Evolutionary conservation across 1,140 invertebrate genomes (phyloP).

Genomic region (Lepidostoma basale): DNA sequence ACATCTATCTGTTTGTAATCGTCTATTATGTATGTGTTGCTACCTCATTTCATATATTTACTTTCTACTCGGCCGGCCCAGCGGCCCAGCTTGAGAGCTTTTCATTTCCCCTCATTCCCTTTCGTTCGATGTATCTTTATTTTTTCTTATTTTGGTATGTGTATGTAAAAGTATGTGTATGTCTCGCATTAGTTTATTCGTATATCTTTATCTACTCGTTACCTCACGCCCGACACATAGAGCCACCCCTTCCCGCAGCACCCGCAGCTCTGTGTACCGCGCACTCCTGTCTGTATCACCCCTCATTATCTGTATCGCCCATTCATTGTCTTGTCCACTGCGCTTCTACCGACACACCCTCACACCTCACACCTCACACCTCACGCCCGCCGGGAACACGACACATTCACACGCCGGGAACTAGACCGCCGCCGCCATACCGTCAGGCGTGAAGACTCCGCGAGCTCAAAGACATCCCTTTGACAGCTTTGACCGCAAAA

Average conservation of each 20-base stretch:
- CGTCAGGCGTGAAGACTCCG: not conserved
- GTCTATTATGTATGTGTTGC: slow-evolving; percentile 61
- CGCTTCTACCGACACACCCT: slow-evolving; percentile 60
- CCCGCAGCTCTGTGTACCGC: slow-evolving; percentile 25
- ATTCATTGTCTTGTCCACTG: slow-evolving; percentile 62
- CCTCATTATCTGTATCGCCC: slow-evolving; percentile 46
- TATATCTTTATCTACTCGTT: slow-evolving; percentile 44
- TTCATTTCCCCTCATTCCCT: slow-evolving; percentile 39
- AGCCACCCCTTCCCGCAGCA: slow-evolving; percentile 29
- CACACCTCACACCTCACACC: too few species aligned
- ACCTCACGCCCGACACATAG: slow-evolving; percentile 34
- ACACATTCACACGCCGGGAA: slow-evolving; percentile 29
- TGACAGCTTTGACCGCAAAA: too few species aligned
- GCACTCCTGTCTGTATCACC: slow-evolving; percentile 40
- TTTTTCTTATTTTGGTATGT: slow-evolving; percentile 61
- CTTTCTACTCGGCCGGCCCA: slow-evolving; percentile 36
- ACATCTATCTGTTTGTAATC: slow-evolving; percentile 56
- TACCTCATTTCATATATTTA: slow-evolving; percentile 34
- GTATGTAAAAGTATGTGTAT: slow-evolving; percentile 64
- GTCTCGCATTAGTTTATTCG: slow-evolving; percentile 61
- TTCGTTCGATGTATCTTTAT: slow-evolving; percentile 44
- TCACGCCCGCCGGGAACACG: slow-evolving; percentile 23
- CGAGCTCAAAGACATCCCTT: too few species aligned
- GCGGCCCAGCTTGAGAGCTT: slow-evolving; percentile 36
- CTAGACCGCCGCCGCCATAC: not conserved